Conservation (phyloP, 2,797 vertebrate genomes). For the Sebastes matsubarae region DNA sequence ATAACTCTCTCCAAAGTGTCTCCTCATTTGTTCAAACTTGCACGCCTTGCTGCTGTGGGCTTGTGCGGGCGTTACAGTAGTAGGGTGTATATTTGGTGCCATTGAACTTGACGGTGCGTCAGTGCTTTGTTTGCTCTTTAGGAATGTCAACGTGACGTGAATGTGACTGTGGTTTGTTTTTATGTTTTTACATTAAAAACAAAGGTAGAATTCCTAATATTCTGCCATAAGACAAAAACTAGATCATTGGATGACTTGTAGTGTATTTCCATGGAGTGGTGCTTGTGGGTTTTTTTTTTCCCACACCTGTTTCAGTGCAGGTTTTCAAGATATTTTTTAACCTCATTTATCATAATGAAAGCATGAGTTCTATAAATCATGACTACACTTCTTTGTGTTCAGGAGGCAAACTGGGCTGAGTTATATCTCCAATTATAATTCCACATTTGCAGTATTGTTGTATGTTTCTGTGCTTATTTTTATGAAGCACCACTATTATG, state of each 20-base stretch:
- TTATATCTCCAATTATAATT: conserved; percentile 10
- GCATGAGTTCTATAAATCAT: conserved; percentile 17
- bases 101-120: conserved; percentile 32
- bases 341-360: conserved; percentile 34
- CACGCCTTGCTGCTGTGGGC: conserved; percentile 55
- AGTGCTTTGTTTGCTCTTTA: conserved; percentile 37
- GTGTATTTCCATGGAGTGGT: conserved; percentile 4
- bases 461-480: conserved; percentile 8
- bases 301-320: conserved; percentile 18
- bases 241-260: conserved; percentile 30
- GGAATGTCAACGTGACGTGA: background rate
- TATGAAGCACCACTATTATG: conserved; percentile 2
- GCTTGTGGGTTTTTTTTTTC: background rate
- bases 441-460: background rate
- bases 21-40: conserved; percentile 76
- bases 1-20: conserved; percentile 51
- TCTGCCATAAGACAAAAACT: conserved; percentile 3
- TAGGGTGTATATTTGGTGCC: conserved; percentile 35
- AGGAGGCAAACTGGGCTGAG: conserved; percentile 8
- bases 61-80: conserved; percentile 42
- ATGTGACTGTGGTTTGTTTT: background rate
- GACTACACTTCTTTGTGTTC: conserved; percentile 11
- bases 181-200: background rate
- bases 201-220: background rate
- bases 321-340: conserved; percentile 37